A percentile compares a stretch with the other conserved stretches of the same genome.
Conservation (phyloP, 37 sponge, comb jelly and placozoan species). For the Hexactinellida sp. region DNA sequence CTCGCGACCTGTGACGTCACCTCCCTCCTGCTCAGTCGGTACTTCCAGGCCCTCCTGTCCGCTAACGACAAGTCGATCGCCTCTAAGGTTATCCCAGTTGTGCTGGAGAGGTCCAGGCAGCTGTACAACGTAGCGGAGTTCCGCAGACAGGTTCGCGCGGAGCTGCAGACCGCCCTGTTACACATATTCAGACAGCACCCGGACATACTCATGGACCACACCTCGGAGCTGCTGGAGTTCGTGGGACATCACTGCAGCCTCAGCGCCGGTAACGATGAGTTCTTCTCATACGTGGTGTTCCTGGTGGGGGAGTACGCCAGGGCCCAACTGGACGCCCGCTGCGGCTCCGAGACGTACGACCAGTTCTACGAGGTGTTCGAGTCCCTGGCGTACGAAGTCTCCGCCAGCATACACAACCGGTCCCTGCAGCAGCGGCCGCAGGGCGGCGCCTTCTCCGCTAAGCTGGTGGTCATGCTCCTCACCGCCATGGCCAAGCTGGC, state of each 20-base stretch:
- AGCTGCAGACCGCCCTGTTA: neutral
- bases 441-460: neutral
- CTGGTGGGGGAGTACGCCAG: neutral
- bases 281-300: constrained; percentile 5
- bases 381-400: neutral
- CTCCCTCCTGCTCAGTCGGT: neutral
- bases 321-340: neutral
- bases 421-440: neutral
- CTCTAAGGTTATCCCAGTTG: neutral
- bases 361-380: constrained; percentile 9
- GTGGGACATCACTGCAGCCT: neutral
- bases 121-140: neutral
- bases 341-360: neutral
- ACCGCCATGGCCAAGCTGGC: neutral
- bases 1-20: constrained; percentile 14
- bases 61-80: neutral
- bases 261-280: constrained; percentile 12
- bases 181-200: neutral
- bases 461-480: neutral
- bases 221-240: constrained; percentile 16
- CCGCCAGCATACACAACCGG: neutral
- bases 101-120: neutral
- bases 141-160: neutral
- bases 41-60: neutral
- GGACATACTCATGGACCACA: neutral